Evolutionary conservation across 2,888 invertebrate genomes (phyloP).

Genomic region (Scelioninae gen. 1): DNA sequence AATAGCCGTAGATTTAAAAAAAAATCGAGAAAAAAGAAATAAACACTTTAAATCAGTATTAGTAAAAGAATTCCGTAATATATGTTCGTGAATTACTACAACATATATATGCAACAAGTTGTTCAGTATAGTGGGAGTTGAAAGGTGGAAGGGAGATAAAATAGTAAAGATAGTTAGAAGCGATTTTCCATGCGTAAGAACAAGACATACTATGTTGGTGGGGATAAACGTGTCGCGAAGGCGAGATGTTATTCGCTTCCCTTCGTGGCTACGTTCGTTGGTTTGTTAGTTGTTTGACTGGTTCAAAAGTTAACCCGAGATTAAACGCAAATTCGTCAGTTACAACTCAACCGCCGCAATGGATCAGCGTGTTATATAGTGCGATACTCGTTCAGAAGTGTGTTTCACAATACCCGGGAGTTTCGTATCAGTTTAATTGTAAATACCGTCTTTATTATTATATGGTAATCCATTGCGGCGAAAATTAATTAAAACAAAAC

Average conservation of each 20-base stretch:
- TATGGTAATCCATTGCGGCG: conserved; percentile 39
- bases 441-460: conserved; percentile 1
- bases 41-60: too few species aligned
- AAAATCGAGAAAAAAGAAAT: too few species aligned
- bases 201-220: too few species aligned
- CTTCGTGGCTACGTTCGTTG: conserved; percentile 67
- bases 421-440: conserved; percentile 14
- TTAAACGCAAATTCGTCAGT: conserved; percentile 67
- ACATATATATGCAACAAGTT: too few species aligned
- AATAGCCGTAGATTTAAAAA: too few species aligned
- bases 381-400: conserved; percentile 40
- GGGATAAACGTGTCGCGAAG: conserved; percentile 71
- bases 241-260: conserved; percentile 71
- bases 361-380: conserved; percentile 55
- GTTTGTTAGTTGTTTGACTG: conserved; percentile 72
- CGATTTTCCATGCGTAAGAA: too few species aligned
- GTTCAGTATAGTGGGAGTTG: too few species aligned
- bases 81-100: too few species aligned
- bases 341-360: conserved; percentile 55
- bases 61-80: too few species aligned
- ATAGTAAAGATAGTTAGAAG: too few species aligned
- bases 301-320: conserved; percentile 69
- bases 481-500: too few species aligned
- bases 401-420: conserved; percentile 9
- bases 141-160: too few species aligned